Base-by-base conservation (phyloP, 2,797 vertebrate species). In the Miichthys miiuy region DNA sequence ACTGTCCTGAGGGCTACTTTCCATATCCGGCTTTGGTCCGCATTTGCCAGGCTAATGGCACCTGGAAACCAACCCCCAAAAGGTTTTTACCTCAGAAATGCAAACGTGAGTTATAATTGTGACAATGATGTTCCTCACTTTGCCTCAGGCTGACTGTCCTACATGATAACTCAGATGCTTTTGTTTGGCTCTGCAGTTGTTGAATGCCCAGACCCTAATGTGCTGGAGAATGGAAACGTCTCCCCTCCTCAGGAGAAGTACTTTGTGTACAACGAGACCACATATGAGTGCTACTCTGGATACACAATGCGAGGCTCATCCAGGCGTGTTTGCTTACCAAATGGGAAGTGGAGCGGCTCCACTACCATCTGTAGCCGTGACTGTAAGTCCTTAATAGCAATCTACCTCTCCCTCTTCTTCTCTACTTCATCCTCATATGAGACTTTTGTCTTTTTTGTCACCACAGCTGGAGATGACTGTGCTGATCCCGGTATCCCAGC, bases 281-380 rank as follows among this genome's bases (percentile, higher is more conserved):
- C 52, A 0, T 90, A 81, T 42, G 80, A 92, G 34, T 95, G 94
- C 65, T 92, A 92, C 70, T 87, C 87, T 51, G 92, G 93, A 38
- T 92, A 92, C 84, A 84, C 6, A 1, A 4, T 90, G 34, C 65
- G 48, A 41, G 94, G 95, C 21, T 93, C 94, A 2, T 0, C 11
- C 21, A 84, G 1, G 1, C 92, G 95, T 0, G 11, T 71, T 8
- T 95, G 95, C 56, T 77, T 92, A 69, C 18, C 68, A 4, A 94
- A 91, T 0, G 93, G 91, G 9, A 95, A 95, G 72, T 95, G 95
- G 95, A 95, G 79, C 8, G 94, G 93, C 54, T 65, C 42, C 16
- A 94, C 93, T 51, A 82, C 94, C 9, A 92, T 95, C 75, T 95
- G 95, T 42, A 91, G 92, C 48, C 83, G 64, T 13, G 84, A 90